These are phyloP conservation scores for Dromiciops gliroides DNA, from an alignment of 2,113 vertebrate genomes.

Conservation along the genomic window DNA sequence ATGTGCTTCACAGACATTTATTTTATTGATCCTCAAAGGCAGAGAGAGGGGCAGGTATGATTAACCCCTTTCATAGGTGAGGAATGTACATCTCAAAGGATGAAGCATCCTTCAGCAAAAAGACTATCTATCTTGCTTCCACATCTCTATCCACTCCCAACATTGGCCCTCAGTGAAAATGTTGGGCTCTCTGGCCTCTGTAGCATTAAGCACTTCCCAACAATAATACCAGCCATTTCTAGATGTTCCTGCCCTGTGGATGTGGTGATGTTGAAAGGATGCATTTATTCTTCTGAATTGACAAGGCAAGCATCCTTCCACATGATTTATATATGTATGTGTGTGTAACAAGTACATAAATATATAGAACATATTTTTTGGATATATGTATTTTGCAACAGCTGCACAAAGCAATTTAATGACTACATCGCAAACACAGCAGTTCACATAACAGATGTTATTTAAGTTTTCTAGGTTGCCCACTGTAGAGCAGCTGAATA, in stretches of 20 bases:
- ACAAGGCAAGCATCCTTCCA: not conserved
- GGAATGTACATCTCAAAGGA: not conserved
- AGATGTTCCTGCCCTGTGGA: not conserved
- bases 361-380: not conserved
- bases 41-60: not conserved
- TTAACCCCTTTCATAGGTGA: not conserved
- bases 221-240: not conserved
- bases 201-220: not conserved
- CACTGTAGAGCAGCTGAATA: not conserved
- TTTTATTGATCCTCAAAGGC: slow-evolving; percentile 35
- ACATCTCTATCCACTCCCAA: not conserved
- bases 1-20: not conserved
- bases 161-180: not conserved
- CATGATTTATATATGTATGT: not conserved
- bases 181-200: not conserved
- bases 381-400: not conserved
- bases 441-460: not conserved
- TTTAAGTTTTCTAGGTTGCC: not conserved
- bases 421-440: not conserved
- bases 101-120: slow-evolving; percentile 12
- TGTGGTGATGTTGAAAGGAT: not conserved
- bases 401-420: not conserved
- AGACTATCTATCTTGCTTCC: not conserved
- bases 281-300: not conserved
- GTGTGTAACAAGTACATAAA: not conserved